These are phyloP conservation scores for Eupithecia abbreviata DNA, from an alignment of 2,888 invertebrate species.

Conservation along the genomic window DNA sequence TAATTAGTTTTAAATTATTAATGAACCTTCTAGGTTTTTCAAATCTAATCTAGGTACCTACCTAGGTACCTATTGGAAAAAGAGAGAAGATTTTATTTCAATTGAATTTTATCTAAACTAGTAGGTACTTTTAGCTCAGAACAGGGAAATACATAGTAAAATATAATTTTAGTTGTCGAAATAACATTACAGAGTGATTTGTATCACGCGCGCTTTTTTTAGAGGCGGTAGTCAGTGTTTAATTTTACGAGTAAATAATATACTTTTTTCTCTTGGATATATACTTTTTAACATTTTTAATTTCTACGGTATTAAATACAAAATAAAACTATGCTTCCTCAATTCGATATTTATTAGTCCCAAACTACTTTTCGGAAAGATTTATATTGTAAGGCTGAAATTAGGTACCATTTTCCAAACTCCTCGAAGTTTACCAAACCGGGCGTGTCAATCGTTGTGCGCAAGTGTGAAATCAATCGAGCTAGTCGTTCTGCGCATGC, in stretches of 20 bases:
- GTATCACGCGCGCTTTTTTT: background rate
- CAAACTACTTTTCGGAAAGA: background rate
- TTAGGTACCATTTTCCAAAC: background rate
- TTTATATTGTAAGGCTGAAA: background rate
- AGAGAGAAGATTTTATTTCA: background rate
- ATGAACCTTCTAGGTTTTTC: background rate
- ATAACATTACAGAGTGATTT: background rate
- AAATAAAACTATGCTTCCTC: background rate
- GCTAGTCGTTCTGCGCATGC: slow-evolving; percentile 19
- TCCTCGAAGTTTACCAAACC: background rate
- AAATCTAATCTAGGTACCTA: background rate
- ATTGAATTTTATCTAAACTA: background rate
- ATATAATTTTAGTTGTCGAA: background rate
- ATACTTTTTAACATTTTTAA: no score
- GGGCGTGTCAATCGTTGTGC: slow-evolving; percentile 12
- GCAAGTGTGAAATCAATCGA: slow-evolving; percentile 17
- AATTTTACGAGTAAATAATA: background rate
- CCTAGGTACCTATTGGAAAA: background rate
- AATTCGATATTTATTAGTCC: background rate
- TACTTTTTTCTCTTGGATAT: no score
- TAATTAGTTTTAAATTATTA: slow-evolving; percentile 1
- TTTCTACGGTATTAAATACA: background rate
- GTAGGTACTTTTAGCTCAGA: background rate
- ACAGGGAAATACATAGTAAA: background rate
- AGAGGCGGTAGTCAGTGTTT: background rate